Percentiles rank a stretch among this genome's conserved stretches.
These are phyloP conservation scores for Microtus montanus DNA, from an alignment of 2,113 vertebrate species.

Conservation along the genomic window DNA sequence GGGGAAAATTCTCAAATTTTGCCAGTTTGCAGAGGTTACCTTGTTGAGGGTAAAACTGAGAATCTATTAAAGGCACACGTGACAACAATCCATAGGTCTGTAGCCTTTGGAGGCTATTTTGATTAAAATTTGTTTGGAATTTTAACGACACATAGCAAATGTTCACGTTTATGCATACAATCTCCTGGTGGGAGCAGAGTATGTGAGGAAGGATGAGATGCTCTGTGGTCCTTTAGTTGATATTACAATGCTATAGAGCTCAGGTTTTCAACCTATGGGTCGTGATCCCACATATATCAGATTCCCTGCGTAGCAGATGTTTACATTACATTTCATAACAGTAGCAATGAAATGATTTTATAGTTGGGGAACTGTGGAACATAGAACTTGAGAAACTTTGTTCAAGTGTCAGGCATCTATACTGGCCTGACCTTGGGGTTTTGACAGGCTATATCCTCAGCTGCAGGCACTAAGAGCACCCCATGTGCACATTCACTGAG, in stretches of 20 bases:
- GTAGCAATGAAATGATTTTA: too few relatives aligned
- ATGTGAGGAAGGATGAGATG: background rate
- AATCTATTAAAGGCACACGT: background rate
- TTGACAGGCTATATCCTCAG: too few relatives aligned
- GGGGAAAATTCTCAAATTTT: background rate
- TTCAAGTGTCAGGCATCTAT: too few relatives aligned
- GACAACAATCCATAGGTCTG: background rate
- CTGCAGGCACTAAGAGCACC: too few relatives aligned
- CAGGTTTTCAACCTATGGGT: too few relatives aligned
- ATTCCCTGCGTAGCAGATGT: too few relatives aligned
- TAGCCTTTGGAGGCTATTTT: background rate
- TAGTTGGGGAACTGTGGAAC: too few relatives aligned
- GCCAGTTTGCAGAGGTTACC: background rate
- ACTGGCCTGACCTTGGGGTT: too few relatives aligned
- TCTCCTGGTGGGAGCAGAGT: background rate
- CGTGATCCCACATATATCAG: too few relatives aligned
- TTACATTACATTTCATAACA: too few relatives aligned
- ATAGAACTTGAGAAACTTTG: too few relatives aligned
- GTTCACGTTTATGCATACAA: background rate
- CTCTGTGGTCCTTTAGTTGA: background rate
- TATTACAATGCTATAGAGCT: background rate
- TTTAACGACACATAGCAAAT: background rate
- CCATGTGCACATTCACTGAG: too few relatives aligned
- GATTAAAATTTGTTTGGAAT: background rate
- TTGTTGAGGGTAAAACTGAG: background rate